Percentiles rank a stretch among this genome's conserved stretches.
These are phyloP conservation scores for Porites lutea DNA, from an alignment of 64 coral and sea anemone genomes.

Conservation along the genomic window DNA sequence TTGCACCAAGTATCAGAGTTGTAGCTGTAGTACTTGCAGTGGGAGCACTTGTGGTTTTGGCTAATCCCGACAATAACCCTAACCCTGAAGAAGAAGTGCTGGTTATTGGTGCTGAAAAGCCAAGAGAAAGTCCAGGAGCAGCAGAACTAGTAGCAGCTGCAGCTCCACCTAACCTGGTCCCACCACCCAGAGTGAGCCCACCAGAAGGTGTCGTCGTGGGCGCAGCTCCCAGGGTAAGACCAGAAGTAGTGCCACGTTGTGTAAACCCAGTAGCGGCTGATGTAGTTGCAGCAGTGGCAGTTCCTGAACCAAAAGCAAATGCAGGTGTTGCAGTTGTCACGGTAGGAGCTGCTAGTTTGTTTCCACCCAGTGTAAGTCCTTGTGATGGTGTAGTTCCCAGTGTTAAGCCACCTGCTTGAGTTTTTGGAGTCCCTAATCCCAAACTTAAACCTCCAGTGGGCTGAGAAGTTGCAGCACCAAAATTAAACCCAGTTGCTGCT, in stretches of 20 bases:
- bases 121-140: constrained; percentile 19
- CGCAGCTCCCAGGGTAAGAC: not conserved
- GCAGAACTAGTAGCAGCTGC: not conserved
- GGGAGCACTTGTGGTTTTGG: constrained; percentile 4
- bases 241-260: not conserved
- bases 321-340: constrained; percentile 17
- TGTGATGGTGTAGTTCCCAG: constrained; percentile 25
- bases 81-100: not conserved
- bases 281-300: constrained; percentile 1
- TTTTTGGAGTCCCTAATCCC: not conserved
- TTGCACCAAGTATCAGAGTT: not conserved
- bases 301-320: constrained; percentile 56
- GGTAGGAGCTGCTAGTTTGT: constrained; percentile 16
- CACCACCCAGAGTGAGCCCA: not conserved
- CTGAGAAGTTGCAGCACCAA: constrained; percentile 1
- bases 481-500: constrained; percentile 23
- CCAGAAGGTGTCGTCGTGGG: not conserved
- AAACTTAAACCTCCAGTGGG: not conserved
- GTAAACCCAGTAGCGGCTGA: constrained; percentile 16
- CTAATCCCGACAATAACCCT: constrained; percentile 17
- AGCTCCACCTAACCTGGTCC: not conserved
- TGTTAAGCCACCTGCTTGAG: constrained; percentile 8
- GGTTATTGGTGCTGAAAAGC: not conserved
- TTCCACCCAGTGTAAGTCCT: constrained; percentile 44
- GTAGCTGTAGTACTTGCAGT: not conserved